phyloP scores from a whole-genome alignment of 2,797 vertebrate genomes.

The Urophycis tenuis region DNA sequence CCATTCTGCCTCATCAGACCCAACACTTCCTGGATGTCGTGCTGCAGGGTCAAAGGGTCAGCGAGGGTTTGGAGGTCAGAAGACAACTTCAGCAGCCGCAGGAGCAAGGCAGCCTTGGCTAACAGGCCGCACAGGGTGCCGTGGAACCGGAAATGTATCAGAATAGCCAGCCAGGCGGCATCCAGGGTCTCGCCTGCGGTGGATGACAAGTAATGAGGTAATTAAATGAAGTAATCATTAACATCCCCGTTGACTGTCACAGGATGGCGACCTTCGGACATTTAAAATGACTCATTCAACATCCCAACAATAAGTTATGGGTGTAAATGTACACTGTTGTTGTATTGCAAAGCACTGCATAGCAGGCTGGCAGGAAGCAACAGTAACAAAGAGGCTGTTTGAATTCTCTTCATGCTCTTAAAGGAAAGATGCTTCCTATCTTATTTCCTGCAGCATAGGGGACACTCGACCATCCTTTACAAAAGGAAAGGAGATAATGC shows the following conservation, averaged over 20 bases:
- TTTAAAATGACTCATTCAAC: background rate
- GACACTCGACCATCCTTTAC: no score
- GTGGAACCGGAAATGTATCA: slow-evolving; percentile 70
- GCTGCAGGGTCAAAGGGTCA: slow-evolving; percentile 47
- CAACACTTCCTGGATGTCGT: slow-evolving; percentile 45
- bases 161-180: slow-evolving; percentile 59
- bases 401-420: no score
- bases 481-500: no score
- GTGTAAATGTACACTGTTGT: background rate
- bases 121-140: slow-evolving; percentile 65
- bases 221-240: no score
- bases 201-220: background rate
- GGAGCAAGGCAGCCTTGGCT: slow-evolving; percentile 59
- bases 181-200: slow-evolving; percentile 48
- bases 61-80: slow-evolving; percentile 39
- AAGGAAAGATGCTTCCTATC: no score
- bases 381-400: no score
- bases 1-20: slow-evolving; percentile 51
- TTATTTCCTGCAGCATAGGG: no score
- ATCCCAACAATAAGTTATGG: background rate
- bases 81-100: slow-evolving; percentile 50
- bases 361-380: no score
- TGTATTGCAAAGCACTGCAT: no score
- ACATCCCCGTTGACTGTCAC: background rate
- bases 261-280: background rate